Evolutionary conservation across 2,113 vertebrate genomes (phyloP).

Genomic region (Helogale parvula): DNA sequence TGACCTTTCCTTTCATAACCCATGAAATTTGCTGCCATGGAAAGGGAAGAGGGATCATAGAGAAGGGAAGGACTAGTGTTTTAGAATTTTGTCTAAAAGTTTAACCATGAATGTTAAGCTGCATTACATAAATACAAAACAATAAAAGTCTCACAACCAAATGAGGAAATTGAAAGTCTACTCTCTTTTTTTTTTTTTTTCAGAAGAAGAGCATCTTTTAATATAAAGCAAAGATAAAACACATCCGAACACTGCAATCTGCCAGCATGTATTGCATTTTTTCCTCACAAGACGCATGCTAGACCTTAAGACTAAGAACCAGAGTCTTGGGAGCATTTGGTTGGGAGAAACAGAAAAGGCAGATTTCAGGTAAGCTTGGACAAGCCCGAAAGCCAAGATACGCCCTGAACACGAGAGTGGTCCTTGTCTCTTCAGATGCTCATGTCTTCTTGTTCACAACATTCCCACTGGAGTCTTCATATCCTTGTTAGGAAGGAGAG

Average conservation of each 20-base stretch:
- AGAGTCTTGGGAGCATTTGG: slow-evolving; percentile 72
- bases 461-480: slow-evolving; percentile 98
- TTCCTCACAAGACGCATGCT: slow-evolving; percentile 50
- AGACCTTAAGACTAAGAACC: slow-evolving; percentile 71
- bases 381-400: neutral
- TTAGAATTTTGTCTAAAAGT: neutral
- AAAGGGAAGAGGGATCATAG: neutral
- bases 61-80: neutral
- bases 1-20: neutral
- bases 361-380: neutral
- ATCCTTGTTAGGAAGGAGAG: slow-evolving; percentile 82
- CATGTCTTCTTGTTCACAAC: slow-evolving; percentile 98
- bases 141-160: neutral
- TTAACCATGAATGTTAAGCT: neutral
- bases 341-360: slow-evolving; percentile 78
- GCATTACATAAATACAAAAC: neutral
- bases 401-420: slow-evolving; percentile 87
- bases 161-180: neutral
- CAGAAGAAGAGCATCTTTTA: slow-evolving; percentile 35
- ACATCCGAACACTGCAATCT: slow-evolving; percentile 57
- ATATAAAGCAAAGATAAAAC: slow-evolving; percentile 83
- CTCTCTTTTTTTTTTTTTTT: no score
- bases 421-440: slow-evolving; percentile 98
- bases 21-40: neutral
- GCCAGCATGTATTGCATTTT: slow-evolving; percentile 67